These are phyloP conservation scores for Enteromius paludinosus DNA, from an alignment of 2,797 vertebrate species.

Conservation along the genomic window DNA sequence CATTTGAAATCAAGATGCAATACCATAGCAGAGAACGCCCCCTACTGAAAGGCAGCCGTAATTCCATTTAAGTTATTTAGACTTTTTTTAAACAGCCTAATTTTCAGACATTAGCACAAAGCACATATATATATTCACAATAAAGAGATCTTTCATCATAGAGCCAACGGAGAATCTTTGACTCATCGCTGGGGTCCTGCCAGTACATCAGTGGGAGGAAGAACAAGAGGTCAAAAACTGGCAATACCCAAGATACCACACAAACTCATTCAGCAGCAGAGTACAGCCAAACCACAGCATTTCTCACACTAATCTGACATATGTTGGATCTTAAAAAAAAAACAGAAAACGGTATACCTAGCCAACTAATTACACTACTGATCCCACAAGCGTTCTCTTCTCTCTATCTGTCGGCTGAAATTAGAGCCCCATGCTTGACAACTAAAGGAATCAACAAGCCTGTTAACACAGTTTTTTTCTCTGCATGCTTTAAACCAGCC, in stretches of 20 bases:
- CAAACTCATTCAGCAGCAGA: background rate
- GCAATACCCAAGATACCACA: slow-evolving; percentile 21
- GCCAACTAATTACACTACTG: slow-evolving; percentile 2
- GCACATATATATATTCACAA: slow-evolving; percentile 17
- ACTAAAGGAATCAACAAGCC: slow-evolving; percentile 24
- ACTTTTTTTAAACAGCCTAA: background rate
- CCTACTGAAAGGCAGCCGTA: slow-evolving; percentile 40
- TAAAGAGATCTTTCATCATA: slow-evolving; percentile 39
- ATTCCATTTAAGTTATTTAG: background rate
- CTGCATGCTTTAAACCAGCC: background rate
- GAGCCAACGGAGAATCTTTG: slow-evolving; percentile 17
- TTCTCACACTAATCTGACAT: slow-evolving; percentile 15
- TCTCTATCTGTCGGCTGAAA: background rate
- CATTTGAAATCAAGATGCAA: background rate
- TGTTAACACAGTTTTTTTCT: background rate
- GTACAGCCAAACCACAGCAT: slow-evolving; percentile 16
- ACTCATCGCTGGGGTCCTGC: slow-evolving; percentile 34
- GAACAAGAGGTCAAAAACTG: slow-evolving; percentile 23
- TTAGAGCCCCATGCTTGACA: background rate
- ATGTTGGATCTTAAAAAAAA: background rate
- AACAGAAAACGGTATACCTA: background rate
- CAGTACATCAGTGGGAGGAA: slow-evolving; percentile 39
- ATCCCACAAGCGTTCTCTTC: background rate
- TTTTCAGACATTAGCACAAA: slow-evolving; percentile 3
- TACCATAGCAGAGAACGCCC: slow-evolving; percentile 36